These are phyloP conservation scores for Ptilodon capucinus DNA, from an alignment of 2,888 invertebrate species.

Conservation along the genomic window DNA sequence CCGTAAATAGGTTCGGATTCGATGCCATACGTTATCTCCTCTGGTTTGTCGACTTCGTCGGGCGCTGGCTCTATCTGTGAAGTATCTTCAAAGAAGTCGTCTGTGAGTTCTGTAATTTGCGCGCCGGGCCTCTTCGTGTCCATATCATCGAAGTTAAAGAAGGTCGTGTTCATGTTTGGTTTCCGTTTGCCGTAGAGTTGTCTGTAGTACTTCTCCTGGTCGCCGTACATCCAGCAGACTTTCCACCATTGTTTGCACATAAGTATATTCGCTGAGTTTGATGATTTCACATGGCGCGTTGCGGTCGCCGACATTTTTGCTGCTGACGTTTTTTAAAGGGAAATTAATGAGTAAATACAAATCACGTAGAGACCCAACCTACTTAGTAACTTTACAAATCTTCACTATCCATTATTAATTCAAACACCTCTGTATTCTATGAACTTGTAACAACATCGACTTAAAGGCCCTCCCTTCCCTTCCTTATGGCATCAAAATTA, in stretches of 20 bases:
- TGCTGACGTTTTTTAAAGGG: constrained; percentile 23
- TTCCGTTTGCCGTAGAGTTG: constrained; percentile 88
- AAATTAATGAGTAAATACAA: constrained; percentile 20
- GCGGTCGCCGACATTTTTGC: constrained; percentile 76
- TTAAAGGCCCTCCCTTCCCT: not conserved
- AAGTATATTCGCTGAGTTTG: constrained; percentile 87
- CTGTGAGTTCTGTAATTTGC: constrained; percentile 76
- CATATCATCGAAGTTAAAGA: constrained; percentile 57
- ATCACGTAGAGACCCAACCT: no score
- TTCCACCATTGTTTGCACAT: constrained; percentile 96
- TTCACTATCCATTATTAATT: no score
- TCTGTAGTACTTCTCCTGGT: constrained; percentile 92
- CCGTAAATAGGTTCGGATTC: constrained; percentile 71
- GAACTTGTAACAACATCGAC: not conserved
- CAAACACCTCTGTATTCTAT: not conserved
- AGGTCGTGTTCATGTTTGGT: constrained; percentile 60
- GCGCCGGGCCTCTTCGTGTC: constrained; percentile 74
- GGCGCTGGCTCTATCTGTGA: constrained; percentile 68
- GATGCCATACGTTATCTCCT: constrained; percentile 49
- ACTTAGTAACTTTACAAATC: no score
- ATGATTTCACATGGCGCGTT: constrained; percentile 76
- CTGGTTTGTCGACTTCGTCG: constrained; percentile 50
- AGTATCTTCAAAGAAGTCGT: constrained; percentile 70
- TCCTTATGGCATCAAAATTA: not conserved
- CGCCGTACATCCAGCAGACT: constrained; percentile 94